Evolutionary conservation across 2,113 vertebrate species (phyloP), one percentile per base, ranked within the genome.

Genomic region (Girardinichthys multiradiatus): DNA sequence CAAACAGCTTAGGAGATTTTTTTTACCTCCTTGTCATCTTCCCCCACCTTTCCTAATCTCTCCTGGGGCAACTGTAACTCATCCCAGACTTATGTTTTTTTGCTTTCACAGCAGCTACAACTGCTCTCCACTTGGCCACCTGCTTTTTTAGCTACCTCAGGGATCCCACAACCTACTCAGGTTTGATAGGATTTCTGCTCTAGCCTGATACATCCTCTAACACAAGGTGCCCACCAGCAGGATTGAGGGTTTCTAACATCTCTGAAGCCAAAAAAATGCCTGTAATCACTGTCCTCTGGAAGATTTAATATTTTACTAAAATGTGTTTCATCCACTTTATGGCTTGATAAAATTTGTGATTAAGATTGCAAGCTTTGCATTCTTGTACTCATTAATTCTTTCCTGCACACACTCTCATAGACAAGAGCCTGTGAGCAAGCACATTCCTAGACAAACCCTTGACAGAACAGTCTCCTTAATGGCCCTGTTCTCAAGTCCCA

Each of bases 381-480:
- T 17, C 54, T 28, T 27, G 24, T 21, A 57, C 63, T 60, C 31
- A 30, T 39, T 10, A 48, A 8, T 24, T 21, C 45, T n/a, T 31
- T 26, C 7, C 24, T 65, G 26, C 57, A 57, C 48, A 61, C 42
- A 66, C 64, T 28, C 27, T 58, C 30, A 35, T 39, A 64, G 48
- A n/a, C 48, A 54, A 54, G 48, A 54, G 48, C 48, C 24, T 15
- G 24, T 13, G 19, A 10, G 17, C 17, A 64, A 6, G 69, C 70
- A 68, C 28, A 58, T 60, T 79, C 70, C 79, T 72, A 74, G 77
- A 86, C 37, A 33, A 72, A 51, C 79, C 59, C 80, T 54, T 29
- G 3, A 42, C 72, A 70, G 63, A 84, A 42, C 57, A n/a, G 78
- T 78, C 82, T 86, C 69, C 65, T 86, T 90, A 87, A 92, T 87